Base-by-base conservation (phyloP, 2,113 vertebrate species). In the Choloepus hoffmanni region DNA sequence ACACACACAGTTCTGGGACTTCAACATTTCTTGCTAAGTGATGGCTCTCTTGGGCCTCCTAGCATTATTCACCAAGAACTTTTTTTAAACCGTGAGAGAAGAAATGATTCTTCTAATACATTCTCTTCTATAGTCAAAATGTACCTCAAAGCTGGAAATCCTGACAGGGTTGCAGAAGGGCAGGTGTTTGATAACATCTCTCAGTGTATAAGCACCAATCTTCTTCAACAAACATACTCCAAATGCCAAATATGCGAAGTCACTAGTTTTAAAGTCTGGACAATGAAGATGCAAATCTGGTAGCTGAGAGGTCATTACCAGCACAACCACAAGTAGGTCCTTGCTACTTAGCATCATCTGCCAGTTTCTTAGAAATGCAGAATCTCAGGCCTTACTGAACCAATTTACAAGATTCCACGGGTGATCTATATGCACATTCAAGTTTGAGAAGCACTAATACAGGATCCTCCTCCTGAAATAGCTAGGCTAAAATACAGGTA, bases 131-230 rank as follows among this genome's bases (percentile, higher is more conserved):
- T 93, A 55, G 95, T 85, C 94, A 90, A 97, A 94, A 70, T 96
- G 67, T 62, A 95, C 91, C 97, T 97, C 95, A 97, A 89, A 85
- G 50, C 33, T 76, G 13, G 30, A 90, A 92, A 40, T 73, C 60
- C 63, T 87, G n/a, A 84, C 58, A 78, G 67, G 33, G 53, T 79
- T 14, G 24, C 50, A 11, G 45, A 63, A 68, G 65, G 1, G 36
- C 36, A 74, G 33, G n/a, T 12, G 23, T 58, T n/a, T 78, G 68
- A 24, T 58, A 70, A 18, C 30, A 16, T 36, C 77, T 78, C 77
- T 53, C 33, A 0, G 9, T 8, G 26, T 30, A 11, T 21, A 90
- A 85, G 68, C 70, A 87, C 40, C 43, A 68, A 53, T 55, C 40
- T 85, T 92, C 60, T 53, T 91, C 74, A 79, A 83, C 78, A 58